Evolutionary conservation across 35 echinoderm and acorn worm genomes (phyloP).

Genomic region (Antedon bifida): DNA sequence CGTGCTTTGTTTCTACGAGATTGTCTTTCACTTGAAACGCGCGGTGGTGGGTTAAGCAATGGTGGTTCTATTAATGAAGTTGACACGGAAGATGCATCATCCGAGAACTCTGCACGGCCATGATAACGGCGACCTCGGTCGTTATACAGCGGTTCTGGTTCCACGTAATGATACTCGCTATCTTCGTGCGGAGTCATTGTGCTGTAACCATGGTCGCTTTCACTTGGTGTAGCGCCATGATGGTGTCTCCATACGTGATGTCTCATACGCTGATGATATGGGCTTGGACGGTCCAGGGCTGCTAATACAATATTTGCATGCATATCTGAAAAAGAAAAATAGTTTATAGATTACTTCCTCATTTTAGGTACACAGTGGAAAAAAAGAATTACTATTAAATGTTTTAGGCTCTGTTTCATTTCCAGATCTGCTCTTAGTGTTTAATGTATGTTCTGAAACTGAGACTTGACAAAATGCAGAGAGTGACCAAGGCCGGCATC

Average conservation of each 20-base stretch:
- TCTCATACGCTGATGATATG: constrained; percentile 70
- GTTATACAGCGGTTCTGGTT: constrained; percentile 66
- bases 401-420: too few relatives aligned
- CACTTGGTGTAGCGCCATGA: constrained; percentile 57
- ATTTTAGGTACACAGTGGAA: too few relatives aligned
- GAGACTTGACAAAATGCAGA: too few relatives aligned
- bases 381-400: too few relatives aligned
- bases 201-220: constrained; percentile 99
- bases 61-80: constrained; percentile 6
- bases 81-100: not conserved
- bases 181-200: constrained; percentile 99
- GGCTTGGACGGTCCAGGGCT: constrained; percentile 70
- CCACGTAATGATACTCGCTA: constrained; percentile 87
- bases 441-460: too few relatives aligned
- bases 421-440: too few relatives aligned
- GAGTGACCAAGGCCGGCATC: too few relatives aligned
- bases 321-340: constrained; percentile 35
- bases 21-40: constrained; percentile 14
- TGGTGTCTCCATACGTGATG: constrained; percentile 68
- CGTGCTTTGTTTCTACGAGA: constrained; percentile 19
- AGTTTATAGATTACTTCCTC: too few relatives aligned
- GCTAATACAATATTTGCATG: constrained; percentile 86
- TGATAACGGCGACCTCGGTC: constrained; percentile 11
- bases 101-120: constrained; percentile 6
- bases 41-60: not conserved